Percentiles rank a stretch among this genome's conserved stretches.
phyloP scores from a whole-genome alignment of 1,140 invertebrate genomes.

The Zaprionus vittiger region DNA sequence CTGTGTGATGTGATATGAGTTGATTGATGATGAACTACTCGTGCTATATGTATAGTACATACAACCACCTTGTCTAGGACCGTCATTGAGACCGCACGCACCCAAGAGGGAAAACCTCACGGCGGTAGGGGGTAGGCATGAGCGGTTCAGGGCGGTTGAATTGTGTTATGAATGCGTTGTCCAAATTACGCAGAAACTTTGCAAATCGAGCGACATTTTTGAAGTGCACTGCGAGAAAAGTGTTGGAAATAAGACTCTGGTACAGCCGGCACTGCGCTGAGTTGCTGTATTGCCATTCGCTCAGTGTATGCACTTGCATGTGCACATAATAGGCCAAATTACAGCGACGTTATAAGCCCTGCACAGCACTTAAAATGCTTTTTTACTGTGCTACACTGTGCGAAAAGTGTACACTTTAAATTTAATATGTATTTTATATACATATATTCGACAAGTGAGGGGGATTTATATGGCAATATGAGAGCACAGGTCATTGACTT shows the following conservation, averaged over 20 bases:
- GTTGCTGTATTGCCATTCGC: neutral
- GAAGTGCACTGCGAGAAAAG: neutral
- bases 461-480: too few species aligned
- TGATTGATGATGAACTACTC: constrained; percentile 56
- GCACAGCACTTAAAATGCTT: neutral
- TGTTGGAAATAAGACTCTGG: too few species aligned
- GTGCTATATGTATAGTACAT: neutral
- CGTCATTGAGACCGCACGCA: neutral
- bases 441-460: too few species aligned
- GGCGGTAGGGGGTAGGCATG: constrained; percentile 1
- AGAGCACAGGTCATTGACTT: too few species aligned
- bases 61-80: constrained; percentile 26
- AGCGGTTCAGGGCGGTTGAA: neutral
- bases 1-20: neutral
- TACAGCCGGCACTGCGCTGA: too few species aligned
- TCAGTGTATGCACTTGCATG: constrained; percentile 4
- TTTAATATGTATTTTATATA: too few species aligned
- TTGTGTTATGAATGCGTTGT: constrained; percentile 11
- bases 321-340: neutral
- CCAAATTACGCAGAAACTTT: neutral
- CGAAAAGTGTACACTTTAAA: neutral
- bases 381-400: neutral
- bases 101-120: neutral
- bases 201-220: neutral
- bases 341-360: neutral